A percentile compares a stretch with the other conserved stretches of the same genome.
Evolutionary conservation across 2,888 invertebrate genomes (phyloP).

Genomic region (Melanostoma mellinum): DNA sequence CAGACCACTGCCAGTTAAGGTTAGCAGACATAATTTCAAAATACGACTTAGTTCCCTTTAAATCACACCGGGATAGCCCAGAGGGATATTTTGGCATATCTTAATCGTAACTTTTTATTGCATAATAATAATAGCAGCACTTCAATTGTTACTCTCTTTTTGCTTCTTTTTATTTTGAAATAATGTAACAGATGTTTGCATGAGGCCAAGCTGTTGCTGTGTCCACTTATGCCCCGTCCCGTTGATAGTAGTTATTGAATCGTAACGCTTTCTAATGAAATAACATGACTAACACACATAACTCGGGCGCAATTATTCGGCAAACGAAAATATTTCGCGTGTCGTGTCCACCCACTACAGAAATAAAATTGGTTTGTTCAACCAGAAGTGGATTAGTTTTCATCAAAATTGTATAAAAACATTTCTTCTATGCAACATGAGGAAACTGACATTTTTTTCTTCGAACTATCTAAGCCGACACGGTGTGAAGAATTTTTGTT

Average conservation of each 20-base stretch:
- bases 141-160: conserved; percentile 35
- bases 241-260: conserved; percentile 49
- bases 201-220: conserved; percentile 57
- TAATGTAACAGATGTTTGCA: conserved; percentile 58
- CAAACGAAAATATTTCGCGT: conserved; percentile 41
- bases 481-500: background rate
- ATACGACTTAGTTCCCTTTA: conserved; percentile 52
- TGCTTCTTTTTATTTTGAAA: conserved; percentile 22
- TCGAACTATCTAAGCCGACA: conserved; percentile 10
- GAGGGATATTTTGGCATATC: conserved; percentile 21
- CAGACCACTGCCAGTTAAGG: conserved; percentile 24
- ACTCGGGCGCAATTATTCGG: conserved; percentile 42
- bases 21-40: conserved; percentile 41
- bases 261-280: conserved; percentile 64
- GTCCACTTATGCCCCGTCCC: conserved; percentile 38
- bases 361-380: conserved; percentile 26
- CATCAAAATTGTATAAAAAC: conserved; percentile 22
- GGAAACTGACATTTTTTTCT: conserved; percentile 30
- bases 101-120: conserved; percentile 34
- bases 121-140: conserved; percentile 35
- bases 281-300: conserved; percentile 25
- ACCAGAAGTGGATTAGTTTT: conserved; percentile 45
- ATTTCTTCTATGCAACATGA: conserved; percentile 51
- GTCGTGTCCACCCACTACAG: conserved; percentile 47
- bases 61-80: conserved; percentile 28